These are phyloP conservation scores for Vanacampus margaritifer DNA, from an alignment of 2,113 vertebrate genomes.

Conservation along the genomic window DNA sequence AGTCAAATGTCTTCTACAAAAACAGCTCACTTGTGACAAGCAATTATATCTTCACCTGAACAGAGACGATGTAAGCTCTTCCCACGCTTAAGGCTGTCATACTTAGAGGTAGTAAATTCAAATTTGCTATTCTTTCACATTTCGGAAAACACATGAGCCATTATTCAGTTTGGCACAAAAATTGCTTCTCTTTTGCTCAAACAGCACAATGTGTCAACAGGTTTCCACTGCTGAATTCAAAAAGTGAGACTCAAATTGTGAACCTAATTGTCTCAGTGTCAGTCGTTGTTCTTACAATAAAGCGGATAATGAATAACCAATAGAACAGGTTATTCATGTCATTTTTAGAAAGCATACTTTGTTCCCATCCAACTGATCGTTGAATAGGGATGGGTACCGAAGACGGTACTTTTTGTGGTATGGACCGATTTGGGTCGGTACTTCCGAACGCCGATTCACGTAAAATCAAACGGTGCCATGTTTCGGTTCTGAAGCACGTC, in stretches of 20 bases:
- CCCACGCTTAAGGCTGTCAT: neutral
- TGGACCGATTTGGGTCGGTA: no score
- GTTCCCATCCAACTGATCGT: neutral
- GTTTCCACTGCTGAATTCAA: neutral
- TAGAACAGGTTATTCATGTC: neutral
- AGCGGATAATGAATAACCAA: neutral
- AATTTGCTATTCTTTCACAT: neutral
- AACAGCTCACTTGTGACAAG: neutral
- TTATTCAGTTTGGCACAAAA: neutral
- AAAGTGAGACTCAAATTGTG: constrained; percentile 2
- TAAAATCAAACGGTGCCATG: no score
- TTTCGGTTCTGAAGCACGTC: no score
- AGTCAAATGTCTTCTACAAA: neutral
- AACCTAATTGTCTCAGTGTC: neutral
- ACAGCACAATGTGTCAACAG: neutral
- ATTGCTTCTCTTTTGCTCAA: neutral
- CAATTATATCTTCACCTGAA: constrained; percentile 12
- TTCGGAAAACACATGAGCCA: neutral
- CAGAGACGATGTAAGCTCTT: neutral
- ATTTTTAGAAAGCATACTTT: neutral
- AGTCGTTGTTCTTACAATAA: neutral
- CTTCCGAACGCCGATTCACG: no score
- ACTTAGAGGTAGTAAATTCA: neutral
- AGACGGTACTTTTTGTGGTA: no score
- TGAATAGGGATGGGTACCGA: no score